Base-by-base conservation (phyloP, 2,113 vertebrate genomes). In the Cranoglanis bouderius region DNA sequence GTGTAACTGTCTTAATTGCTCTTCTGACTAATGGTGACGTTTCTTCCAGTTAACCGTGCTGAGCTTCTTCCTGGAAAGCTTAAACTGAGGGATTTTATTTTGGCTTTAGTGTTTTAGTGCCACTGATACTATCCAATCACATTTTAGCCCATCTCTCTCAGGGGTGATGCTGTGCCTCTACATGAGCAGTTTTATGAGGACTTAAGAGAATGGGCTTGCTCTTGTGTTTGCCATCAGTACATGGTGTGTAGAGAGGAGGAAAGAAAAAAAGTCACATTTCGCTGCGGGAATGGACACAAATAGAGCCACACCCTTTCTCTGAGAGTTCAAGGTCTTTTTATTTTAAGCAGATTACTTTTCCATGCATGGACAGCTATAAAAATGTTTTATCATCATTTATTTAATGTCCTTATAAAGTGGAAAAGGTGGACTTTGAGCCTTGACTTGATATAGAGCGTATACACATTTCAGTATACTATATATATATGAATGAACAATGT, bases 51-150 rank as follows among this genome's bases (percentile, higher is more conserved):
- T 24, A 40, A 61, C 16, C 65, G 24, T 51, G 55, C 35, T 14
- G 24, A 43, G 38, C 16, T 14, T 63, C 74, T 85, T 65, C 46
- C 78, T 43, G 14, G 78, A 90, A 90, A 63, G 85, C 59, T 38
- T 88, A 82, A 88, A 85, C 61, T 51, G 75, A 88, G 81, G 63
- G 46, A 78, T 87, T 85, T 72, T 32, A 81, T 82, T 80, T 82
- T 6, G 14, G 51, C 49, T 72, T 29, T 55, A 67, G 59, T 67
- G 61, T 81, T 82, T 51, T 53, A 38, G 59, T 75, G 46, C 61
- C 18, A 61, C 2, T 32, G 72, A 32, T 72, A 4, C 51, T 13
- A 43, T 89, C 77, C 82, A 32, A 61, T 87, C 59, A 74, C n/a
- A 61, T 80, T 51, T 63, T 7, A 77, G 35, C 65, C 43, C 57